Evolutionary conservation across 2,797 vertebrate genomes (phyloP), one percentile per base, ranked within the genome.

Genomic region (Sphenopsis melanotis): DNA sequence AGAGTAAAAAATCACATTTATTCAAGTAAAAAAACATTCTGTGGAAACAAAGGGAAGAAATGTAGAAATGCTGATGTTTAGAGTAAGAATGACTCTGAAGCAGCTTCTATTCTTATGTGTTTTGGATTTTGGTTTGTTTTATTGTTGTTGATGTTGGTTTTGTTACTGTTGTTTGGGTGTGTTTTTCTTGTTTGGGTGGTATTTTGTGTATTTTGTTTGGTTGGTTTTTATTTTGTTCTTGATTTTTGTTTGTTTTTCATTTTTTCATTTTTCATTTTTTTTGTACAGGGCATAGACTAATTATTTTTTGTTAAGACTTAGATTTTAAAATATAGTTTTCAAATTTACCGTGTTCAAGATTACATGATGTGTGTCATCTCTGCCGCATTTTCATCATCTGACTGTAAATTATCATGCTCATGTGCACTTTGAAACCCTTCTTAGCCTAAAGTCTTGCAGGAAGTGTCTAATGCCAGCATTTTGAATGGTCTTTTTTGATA

Each of bases 361-460:
- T 66, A 60, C 4, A 2, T 44, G 32, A 56, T 1, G 3, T 12
- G 12, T 76, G 55, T 42, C 11, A 47, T 50, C 27, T 87, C 37
- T 88, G 61, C 14, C 52, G 30, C 23, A 60, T 83, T 91, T 89
- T 86, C 66, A 49, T 39, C 27, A 56, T 83, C 36, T 69, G 44
- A 82, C 47, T 79, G 8, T 57, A 78, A 81, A 57, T 80, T 65
- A 78, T 9, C 24, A 20, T 34, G 21, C 12, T 79, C 4, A 14
- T 21, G n/a, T 47, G 57, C n/a, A 52, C 49, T 69, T 82, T 0
- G 0, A 66, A 84, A 56, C 18, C 6, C 6, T 65, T 84, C 17
- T 70, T 42, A 36, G 9, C 27, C 64, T 72, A 34, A 88, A 87
- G 47, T 34, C 32, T 76, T 90, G 29, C 44, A 46, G 34, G 17